phyloP scores from a whole-genome alignment of 2,113 vertebrate species.

The Chlamydotis undulata region DNA sequence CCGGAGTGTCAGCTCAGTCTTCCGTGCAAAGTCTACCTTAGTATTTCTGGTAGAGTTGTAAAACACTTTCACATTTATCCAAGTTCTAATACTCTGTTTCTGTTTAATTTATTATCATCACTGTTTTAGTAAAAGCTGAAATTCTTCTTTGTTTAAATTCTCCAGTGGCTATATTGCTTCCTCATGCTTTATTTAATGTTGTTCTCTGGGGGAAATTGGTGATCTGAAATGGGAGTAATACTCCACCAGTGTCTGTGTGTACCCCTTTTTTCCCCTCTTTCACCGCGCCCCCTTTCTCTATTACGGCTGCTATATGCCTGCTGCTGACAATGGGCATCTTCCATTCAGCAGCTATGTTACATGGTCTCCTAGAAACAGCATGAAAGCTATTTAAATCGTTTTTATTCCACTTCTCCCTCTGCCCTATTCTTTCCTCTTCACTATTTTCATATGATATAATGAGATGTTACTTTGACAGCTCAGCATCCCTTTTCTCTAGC shows the following conservation, averaged over 20 bases:
- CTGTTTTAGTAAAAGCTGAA: not conserved
- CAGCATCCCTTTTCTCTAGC: conserved; percentile 24
- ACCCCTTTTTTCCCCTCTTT: not conserved
- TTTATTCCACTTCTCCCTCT: conserved; percentile 33
- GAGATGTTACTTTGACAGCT: conserved; percentile 50
- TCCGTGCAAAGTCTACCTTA: not conserved
- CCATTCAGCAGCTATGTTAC: not conserved
- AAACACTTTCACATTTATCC: not conserved
- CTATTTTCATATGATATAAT: conserved; percentile 47
- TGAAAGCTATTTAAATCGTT: conserved; percentile 38
- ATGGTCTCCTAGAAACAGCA: conserved; percentile 15
- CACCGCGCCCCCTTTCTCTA: not conserved
- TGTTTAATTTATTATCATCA: not conserved
- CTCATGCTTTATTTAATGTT: not conserved
- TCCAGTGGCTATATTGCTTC: not conserved
- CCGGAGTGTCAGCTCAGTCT: not conserved
- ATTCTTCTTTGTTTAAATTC: not conserved
- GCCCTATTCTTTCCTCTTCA: conserved; percentile 16
- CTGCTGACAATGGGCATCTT: not conserved
- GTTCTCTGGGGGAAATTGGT: not conserved
- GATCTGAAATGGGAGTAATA: not conserved
- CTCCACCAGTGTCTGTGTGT: not conserved
- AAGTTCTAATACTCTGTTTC: not conserved
- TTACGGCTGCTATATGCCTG: not conserved
- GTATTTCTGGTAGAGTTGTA: not conserved